Evolutionary conservation across 2,888 invertebrate species (phyloP), one percentile per base, ranked within the genome.

Genomic region (Aelia acuminata): DNA sequence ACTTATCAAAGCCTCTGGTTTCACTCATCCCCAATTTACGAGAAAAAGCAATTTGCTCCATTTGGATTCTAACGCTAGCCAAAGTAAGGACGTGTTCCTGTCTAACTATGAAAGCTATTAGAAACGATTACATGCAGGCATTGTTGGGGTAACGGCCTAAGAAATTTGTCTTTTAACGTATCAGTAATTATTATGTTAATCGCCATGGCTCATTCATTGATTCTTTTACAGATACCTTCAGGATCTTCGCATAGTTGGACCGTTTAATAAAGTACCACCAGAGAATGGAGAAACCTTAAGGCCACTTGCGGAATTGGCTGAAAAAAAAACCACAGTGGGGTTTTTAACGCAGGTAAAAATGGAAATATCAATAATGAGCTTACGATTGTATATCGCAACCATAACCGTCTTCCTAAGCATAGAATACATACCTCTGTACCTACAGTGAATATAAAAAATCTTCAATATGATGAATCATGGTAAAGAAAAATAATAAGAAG

Each of bases 91-190:
- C 92, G 20, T 91, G 91, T 1, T 90, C 92, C 3, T 94, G 94
- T 90, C 92, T 93, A 0, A 92, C 92, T 63, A 93, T 94, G 93
- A 93, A 93, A 90, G 93, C 93, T 3, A 92, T 94, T n/a, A 91
- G 94, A 31, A 94, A 94, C 90, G 94, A 94, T 91, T 94, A 94
- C 90, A 93, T 93, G 90, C 93, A 93, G 92, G 92, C 93, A 3
- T 91, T 94, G 2, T 90, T 93, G 88, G 93, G 93, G 92, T 93
- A 91, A 39, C 31, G 39, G 18, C 57, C n/a, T 11, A n/a, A 11
- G 11, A 35, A 80, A n/a, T 43, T 80, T 80, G 39, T n/a, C 22
- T 31, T 63, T 18, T 35, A 11, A 47, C n/a, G 2, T 43, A n/a
- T 1, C 11, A 13, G 39, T 43, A n/a, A n/a, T n/a, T n/a, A n/a